Conservation (phyloP, 2,113 vertebrate species). For the Meles meles region DNA sequence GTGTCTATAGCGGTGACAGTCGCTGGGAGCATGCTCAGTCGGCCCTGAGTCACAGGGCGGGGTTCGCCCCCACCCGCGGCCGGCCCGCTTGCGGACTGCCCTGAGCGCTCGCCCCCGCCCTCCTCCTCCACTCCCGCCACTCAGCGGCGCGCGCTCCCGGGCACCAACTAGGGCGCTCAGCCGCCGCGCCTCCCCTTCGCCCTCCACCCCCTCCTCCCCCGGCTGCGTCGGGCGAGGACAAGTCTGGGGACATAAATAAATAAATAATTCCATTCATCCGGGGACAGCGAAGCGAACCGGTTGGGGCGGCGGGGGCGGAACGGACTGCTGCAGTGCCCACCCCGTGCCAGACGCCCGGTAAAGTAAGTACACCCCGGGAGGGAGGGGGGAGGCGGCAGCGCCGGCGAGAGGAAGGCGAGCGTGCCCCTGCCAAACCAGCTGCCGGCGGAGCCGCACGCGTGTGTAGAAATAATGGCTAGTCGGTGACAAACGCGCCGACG, state of each 20-base stretch:
- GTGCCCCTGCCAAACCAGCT: not conserved
- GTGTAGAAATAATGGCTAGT: not conserved
- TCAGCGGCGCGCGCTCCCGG: not conserved
- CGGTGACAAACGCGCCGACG: not conserved
- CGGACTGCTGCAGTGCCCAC: slow-evolving; percentile 55
- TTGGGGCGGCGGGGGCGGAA: slow-evolving; percentile 42
- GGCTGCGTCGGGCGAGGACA: slow-evolving; percentile 63
- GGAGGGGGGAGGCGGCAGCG: slow-evolving; percentile 45
- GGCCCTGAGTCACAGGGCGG: not conserved
- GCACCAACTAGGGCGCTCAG: not conserved
- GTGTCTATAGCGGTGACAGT: not conserved
- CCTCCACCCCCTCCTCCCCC: not conserved
- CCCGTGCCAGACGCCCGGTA: slow-evolving; percentile 72
- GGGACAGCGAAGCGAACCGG: slow-evolving; percentile 64
- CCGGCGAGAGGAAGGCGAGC: not conserved
- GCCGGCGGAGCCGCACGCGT: not conserved
- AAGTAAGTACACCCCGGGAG: slow-evolving; percentile 58
- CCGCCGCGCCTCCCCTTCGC: slow-evolving; percentile 4
- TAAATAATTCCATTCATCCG: slow-evolving; percentile 75
- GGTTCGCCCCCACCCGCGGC: not conserved
- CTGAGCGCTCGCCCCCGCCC: not conserved
- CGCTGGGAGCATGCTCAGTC: slow-evolving; percentile 58
- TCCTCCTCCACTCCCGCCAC: not conserved
- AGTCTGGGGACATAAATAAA: slow-evolving; percentile 81
- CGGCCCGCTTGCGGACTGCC: not conserved